These are phyloP conservation scores for Poecile montanus DNA, from an alignment of 2,797 vertebrate genomes.

Conservation along the genomic window DNA sequence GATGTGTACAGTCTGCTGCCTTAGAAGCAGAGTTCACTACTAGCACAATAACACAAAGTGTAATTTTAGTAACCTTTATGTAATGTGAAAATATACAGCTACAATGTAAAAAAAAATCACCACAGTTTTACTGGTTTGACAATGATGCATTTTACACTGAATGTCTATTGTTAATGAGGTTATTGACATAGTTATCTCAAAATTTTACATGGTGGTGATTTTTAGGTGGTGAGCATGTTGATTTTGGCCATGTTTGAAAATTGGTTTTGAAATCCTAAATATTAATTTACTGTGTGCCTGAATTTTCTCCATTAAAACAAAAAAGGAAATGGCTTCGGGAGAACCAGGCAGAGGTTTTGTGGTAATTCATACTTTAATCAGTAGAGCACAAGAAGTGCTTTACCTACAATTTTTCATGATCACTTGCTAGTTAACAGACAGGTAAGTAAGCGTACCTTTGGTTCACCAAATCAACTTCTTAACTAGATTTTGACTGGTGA, in stretches of 20 bases:
- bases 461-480: neutral
- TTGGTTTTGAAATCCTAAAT: neutral
- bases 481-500: neutral
- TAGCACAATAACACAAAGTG: neutral
- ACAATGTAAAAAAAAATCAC: neutral
- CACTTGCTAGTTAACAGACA: neutral
- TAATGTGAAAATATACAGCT: neutral
- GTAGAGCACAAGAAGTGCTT: neutral
- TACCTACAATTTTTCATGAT: fast-evolving
- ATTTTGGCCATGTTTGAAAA: neutral
- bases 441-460: neutral
- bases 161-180: neutral
- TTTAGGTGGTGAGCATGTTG: neutral
- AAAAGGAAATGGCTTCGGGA: neutral
- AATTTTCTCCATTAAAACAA: neutral
- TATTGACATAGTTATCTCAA: neutral
- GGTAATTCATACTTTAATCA: neutral
- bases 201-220: neutral
- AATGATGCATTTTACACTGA: neutral
- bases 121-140: neutral
- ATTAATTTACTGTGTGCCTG: neutral
- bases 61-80: neutral
- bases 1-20: neutral
- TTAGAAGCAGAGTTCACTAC: neutral
- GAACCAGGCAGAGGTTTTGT: neutral